Conservation (phyloP, 2,888 invertebrate species). For the Athalia circularis region DNA sequence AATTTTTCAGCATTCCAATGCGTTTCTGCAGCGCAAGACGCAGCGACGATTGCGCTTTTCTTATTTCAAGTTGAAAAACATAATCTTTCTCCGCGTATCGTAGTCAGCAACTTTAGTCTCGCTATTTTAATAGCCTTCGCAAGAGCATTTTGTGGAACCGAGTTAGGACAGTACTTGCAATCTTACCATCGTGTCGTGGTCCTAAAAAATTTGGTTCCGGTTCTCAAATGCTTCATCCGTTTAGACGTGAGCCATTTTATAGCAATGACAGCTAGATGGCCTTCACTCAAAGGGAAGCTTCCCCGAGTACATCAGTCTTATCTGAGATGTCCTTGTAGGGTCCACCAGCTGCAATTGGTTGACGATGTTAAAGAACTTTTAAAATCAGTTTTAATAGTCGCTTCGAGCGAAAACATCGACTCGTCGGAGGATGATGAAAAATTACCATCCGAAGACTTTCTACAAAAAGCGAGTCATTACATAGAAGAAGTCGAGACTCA, state of each 20-base stretch:
- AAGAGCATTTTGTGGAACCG: constrained; percentile 44
- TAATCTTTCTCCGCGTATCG: constrained; percentile 44
- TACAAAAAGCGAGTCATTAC: too few species aligned
- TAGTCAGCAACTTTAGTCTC: constrained; percentile 52
- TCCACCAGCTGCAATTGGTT: constrained; percentile 47
- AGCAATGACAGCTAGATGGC: constrained; percentile 49
- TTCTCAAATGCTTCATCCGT: constrained; percentile 48
- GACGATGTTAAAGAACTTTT: constrained; percentile 44
- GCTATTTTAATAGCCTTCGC: constrained; percentile 50
- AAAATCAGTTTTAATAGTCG: constrained; percentile 48
- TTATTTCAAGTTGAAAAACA: constrained; percentile 44
- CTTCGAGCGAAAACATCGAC: constrained; percentile 50
- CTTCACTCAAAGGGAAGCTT: constrained; percentile 48
- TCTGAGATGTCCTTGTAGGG: constrained; percentile 48
- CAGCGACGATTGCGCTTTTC: constrained; percentile 50
- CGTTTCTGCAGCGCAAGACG: constrained; percentile 51
- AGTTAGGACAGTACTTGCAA: constrained; percentile 48
- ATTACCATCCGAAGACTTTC: constrained; percentile 31
- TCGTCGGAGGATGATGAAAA: constrained; percentile 32
- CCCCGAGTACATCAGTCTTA: constrained; percentile 48
- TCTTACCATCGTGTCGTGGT: constrained; percentile 43
- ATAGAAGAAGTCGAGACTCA: too few species aligned
- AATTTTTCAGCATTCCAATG: constrained; percentile 54
- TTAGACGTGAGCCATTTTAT: constrained; percentile 54
- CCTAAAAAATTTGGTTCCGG: constrained; percentile 3